These are phyloP conservation scores for Microvelia longipes DNA, from an alignment of 1,140 invertebrate genomes.

Conservation along the genomic window DNA sequence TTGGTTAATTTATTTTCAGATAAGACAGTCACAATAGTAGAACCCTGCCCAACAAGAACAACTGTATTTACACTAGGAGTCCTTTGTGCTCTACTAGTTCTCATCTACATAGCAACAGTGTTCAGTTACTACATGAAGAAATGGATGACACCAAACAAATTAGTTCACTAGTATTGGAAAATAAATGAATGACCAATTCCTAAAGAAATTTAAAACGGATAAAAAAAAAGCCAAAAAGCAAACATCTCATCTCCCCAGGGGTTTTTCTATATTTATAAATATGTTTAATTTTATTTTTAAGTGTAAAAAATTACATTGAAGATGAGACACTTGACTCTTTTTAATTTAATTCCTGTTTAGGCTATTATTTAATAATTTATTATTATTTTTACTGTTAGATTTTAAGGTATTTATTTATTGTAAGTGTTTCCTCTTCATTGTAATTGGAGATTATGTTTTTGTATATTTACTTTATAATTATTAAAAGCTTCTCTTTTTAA, in stretches of 20 bases:
- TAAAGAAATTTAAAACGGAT: not conserved
- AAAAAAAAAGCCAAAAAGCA: not conserved
- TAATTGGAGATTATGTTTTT: too few relatives aligned
- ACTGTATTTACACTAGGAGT: conserved; percentile 75
- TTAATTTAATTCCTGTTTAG: conserved; percentile 8
- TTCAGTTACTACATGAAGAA: conserved; percentile 85
- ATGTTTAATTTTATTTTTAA: not conserved
- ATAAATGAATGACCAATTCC: not conserved
- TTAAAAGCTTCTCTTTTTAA: too few relatives aligned
- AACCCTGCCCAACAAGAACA: conserved; percentile 76
- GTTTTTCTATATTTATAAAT: not conserved
- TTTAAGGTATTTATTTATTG: too few relatives aligned
- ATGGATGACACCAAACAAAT: conserved; percentile 67
- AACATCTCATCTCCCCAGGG: not conserved
- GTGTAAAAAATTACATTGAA: conserved; percentile 15
- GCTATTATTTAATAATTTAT: not conserved
- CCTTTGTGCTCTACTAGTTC: conserved; percentile 70
- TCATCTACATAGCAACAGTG: conserved; percentile 77
- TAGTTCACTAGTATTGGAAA: conserved; percentile 36
- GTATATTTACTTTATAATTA: too few relatives aligned
- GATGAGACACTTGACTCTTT: conserved; percentile 18
- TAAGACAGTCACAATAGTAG: conserved; percentile 70
- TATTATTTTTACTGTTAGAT: too few relatives aligned
- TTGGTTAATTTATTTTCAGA: conserved; percentile 41
- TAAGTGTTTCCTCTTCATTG: too few relatives aligned